Evolutionary conservation across 2,113 vertebrate species (phyloP).

Genomic region (Copsychus sechellarum): DNA sequence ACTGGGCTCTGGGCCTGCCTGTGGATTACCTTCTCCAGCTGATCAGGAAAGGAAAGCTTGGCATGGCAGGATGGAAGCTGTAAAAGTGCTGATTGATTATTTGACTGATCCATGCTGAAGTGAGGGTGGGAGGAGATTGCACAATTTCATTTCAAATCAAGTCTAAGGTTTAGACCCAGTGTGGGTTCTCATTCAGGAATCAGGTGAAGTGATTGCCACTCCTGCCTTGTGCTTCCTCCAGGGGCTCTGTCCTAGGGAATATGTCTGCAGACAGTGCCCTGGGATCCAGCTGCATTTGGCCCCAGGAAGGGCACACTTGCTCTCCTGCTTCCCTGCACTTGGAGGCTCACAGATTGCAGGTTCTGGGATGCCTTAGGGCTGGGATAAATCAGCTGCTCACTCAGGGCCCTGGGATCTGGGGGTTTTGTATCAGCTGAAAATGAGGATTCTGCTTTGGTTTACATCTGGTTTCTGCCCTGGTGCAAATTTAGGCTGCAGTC

Average conservation of each 20-base stretch:
- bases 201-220: neutral
- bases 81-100: neutral
- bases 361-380: neutral
- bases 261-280: neutral
- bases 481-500: neutral
- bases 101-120: neutral
- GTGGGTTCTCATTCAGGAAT: neutral
- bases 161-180: neutral
- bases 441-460: neutral
- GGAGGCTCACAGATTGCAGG: neutral
- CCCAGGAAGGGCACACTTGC: neutral
- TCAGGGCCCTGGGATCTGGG: neutral
- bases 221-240: neutral
- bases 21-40: neutral
- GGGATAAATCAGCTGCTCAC: neutral
- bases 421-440: neutral
- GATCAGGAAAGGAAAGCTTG: neutral
- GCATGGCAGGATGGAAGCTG: neutral
- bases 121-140: slow-evolving; percentile 1
- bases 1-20: neutral
- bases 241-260: neutral
- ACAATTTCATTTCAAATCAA: neutral
- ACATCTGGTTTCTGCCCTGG: neutral
- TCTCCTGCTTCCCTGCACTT: neutral
- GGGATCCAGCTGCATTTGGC: neutral